Base-by-base conservation (phyloP, 2,113 vertebrate genomes). In the Sialia sialis region DNA sequence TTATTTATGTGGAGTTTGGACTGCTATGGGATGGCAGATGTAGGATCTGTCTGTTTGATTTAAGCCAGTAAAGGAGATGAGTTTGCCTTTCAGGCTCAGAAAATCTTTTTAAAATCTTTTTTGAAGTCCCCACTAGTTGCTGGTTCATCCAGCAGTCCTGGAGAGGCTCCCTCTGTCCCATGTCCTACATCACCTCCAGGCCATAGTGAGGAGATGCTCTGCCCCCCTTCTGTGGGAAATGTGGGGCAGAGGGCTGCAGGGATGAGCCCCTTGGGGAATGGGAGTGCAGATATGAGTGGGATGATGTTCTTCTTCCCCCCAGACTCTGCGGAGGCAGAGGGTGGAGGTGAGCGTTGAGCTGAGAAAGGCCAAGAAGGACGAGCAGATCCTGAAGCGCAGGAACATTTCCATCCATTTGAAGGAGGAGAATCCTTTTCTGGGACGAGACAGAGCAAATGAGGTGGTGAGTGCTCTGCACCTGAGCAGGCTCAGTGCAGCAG, bases 341-440 rank as follows among this genome's bases (percentile, higher is more conserved):
- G 95, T 98, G 12, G 94, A 97, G 1, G 94, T 97, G 76, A 98
- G 73, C 11, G 54, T 99, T 1, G 98, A 99, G 95, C 98, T 99
- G 83, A 98, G 98, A 2, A 99, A 99, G 96, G 98, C 98, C 41
- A 98, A 97, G 66, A 99, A 98, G 92, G 97, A 98, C 11, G 98
- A 99, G 29, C 98, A 97, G 87, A 97, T 98, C 46, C 63, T 99
- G 80, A 99, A 99, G 93, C 98, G 98, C 79, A 98, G 99, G 22
- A 98, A 98, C 41, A 95, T 99, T 54, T 97, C 96, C 0, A 46
- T 49, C 78, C 77, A 10, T 4, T 1, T 34, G 10, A 7, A 54
- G 59, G 98, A 98, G 2, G 95, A 97, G 8, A 87, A 21, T 1
- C 18, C 97, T 6, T 98, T 97, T 48, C 77, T 95, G 3, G 96